Conservation (phyloP, 2,113 vertebrate genomes). For the Polyodon spathula region DNA sequence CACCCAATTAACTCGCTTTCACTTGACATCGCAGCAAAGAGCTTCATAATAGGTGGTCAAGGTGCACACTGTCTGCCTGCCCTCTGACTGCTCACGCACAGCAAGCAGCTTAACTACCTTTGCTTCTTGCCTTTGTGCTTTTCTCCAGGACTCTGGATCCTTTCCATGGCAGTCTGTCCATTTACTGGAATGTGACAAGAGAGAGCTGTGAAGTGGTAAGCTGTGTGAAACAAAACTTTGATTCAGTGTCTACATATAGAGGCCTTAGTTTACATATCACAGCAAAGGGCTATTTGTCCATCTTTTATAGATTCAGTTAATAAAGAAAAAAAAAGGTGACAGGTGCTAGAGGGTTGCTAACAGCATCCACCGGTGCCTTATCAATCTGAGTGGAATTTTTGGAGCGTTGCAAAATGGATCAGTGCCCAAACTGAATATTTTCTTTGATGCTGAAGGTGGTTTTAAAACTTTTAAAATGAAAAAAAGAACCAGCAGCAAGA, state of each 20-base stretch:
- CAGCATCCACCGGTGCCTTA: slow-evolving; percentile 46
- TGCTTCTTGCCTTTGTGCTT: slow-evolving; percentile 34
- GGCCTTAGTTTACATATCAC: not conserved
- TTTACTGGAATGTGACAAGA: slow-evolving; percentile 27
- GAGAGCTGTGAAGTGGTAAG: slow-evolving; percentile 21
- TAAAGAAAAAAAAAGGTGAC: slow-evolving; percentile 1
- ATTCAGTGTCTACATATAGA: not conserved
- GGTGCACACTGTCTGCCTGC: slow-evolving; percentile 80
- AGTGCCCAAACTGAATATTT: slow-evolving; percentile 53
- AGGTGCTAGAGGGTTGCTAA: slow-evolving; percentile 43
- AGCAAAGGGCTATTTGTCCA: too few relatives aligned
- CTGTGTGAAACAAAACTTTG: not conserved
- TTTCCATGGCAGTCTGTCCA: slow-evolving; percentile 16
- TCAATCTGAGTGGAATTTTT: slow-evolving; percentile 39
- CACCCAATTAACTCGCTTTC: slow-evolving; percentile 99
- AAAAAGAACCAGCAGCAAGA: too few relatives aligned
- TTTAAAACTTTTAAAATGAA: slow-evolving; percentile 64
- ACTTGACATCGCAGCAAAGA: slow-evolving; percentile 93
- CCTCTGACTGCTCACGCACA: slow-evolving; percentile 59
- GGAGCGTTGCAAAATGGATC: slow-evolving; percentile 58
- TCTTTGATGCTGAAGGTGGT: slow-evolving; percentile 54
- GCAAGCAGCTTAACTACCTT: slow-evolving; percentile 49
- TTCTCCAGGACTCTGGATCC: not conserved
- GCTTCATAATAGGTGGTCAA: slow-evolving; percentile 99
- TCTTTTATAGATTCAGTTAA: too few relatives aligned